Evolutionary conservation across 2,888 invertebrate genomes (phyloP), one percentile per base, ranked within the genome.

Genomic region (Cylloceria caligata): DNA sequence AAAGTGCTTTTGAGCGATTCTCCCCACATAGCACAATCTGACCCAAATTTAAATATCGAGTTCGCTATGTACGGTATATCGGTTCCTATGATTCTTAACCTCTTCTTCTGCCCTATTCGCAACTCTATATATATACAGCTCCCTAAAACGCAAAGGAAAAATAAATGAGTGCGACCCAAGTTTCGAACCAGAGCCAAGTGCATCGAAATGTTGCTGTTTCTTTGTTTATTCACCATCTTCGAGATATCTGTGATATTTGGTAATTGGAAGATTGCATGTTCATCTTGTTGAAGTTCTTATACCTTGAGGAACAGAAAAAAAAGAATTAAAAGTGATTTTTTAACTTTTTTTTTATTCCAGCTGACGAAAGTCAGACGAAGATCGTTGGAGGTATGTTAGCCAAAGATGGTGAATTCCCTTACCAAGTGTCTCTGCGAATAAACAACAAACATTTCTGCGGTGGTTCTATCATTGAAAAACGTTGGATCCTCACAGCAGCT

Each of bases 401-500:
- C 0, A 88, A 92, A 0, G 94, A 94, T 47, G 95, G 94, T 0
- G 94, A 95, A 4, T 93, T 93, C 19, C 95, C 95, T 0, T 95
- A 95, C 89, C 93, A 93, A 87, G 94, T 94, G 0, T 95, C 95
- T 0, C 87, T 95, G 1, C 88, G 95, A 45, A 92, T 92, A 85
- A 94, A 93, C 0, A 91, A 93, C 4, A 93, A 93, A 86, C 95
- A 95, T 86, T 94, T 94, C 88, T 95, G 95, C 84, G 95, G 95
- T 0, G 95, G 95, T 0, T 94, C 95, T 0, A 91, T 95, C 1
- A 89, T 95, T 13, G 94, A 94, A 30, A 93, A 94, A 2, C 90
- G 93, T 45, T 94, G 94, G 69, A 94, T 95, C 21, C 87, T 95
- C 11, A 95, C 95, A 0, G 95, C 95, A 0, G 94, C 95, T 6